phyloP scores from a whole-genome alignment of 2,797 vertebrate genomes.

The Psittacula derbiana region DNA sequence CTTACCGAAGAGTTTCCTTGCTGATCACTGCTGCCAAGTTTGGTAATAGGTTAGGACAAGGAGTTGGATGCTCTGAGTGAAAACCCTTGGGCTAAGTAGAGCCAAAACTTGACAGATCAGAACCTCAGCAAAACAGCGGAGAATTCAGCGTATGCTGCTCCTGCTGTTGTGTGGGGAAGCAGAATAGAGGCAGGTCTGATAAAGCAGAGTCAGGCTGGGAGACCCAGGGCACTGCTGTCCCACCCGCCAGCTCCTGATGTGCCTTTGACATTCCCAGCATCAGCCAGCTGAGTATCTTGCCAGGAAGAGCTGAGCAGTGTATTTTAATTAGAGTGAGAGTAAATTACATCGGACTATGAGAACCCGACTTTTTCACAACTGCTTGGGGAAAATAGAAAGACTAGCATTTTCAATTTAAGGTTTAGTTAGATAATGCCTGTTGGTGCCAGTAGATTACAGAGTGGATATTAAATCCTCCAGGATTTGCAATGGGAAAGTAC shows the following conservation, averaged over 20 bases:
- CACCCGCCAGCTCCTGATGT: not conserved
- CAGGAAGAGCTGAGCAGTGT: not conserved
- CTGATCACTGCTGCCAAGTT: not conserved
- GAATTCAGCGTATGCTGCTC: rapidly evolving
- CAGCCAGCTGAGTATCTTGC: not conserved
- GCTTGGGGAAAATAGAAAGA: conserved; percentile 59
- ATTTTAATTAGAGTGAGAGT: conserved; percentile 74
- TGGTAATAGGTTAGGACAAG: not conserved
- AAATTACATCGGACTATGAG: conserved; percentile 2
- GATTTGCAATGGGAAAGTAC: conserved; percentile 68
- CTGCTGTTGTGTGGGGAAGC: rapidly evolving
- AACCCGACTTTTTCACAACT: conserved; percentile 7
- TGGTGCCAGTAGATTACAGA: conserved; percentile 81
- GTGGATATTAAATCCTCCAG: conserved; percentile 80
- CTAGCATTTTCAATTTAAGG: conserved; percentile 78
- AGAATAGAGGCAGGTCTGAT: not conserved
- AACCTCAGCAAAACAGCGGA: rapidly evolving
- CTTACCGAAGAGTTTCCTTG: not conserved
- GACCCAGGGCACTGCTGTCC: not conserved
- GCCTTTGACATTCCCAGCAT: not conserved
- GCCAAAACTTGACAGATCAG: not conserved
- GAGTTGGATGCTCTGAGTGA: not conserved
- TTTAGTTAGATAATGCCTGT: conserved; percentile 81
- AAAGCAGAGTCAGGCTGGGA: not conserved
- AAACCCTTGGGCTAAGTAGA: rapidly evolving